Conservation (phyloP, 2,113 vertebrate genomes). For the Calyptommatus sinebrachiatus region DNA sequence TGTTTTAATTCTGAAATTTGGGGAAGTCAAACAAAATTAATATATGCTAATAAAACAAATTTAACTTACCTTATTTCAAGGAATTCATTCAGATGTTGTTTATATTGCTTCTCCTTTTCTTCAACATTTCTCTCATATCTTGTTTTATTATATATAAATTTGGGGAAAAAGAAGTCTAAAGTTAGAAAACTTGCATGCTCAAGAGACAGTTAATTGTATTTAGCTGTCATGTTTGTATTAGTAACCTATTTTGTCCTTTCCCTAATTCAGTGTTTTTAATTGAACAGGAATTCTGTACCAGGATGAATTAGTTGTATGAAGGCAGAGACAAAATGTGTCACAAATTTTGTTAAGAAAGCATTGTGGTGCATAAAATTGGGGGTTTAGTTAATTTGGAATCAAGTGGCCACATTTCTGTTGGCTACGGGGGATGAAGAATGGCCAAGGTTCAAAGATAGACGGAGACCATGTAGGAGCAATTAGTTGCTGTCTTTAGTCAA, state of each 20-base stretch:
- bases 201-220: background rate
- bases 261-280: background rate
- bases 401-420: too few species aligned
- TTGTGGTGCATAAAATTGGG: too few species aligned
- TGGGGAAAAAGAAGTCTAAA: conserved; percentile 16
- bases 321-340: too few species aligned
- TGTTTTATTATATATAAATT: conserved; percentile 47
- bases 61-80: conserved; percentile 76
- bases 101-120: conserved; percentile 70
- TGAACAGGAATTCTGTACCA: background rate
- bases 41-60: too few species aligned
- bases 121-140: conserved; percentile 66
- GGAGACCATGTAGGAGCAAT: too few species aligned
- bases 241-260: background rate
- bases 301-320: background rate
- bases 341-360: too few species aligned
- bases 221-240: background rate
- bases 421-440: too few species aligned
- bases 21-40: too few species aligned
- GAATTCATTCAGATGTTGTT: conserved; percentile 61
- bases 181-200: background rate
- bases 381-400: too few species aligned
- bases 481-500: too few species aligned
- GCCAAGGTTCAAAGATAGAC: too few species aligned
- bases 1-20: background rate